These are phyloP conservation scores for Eumerus sabulonum DNA, from an alignment of 2,888 invertebrate species.

Conservation along the genomic window DNA sequence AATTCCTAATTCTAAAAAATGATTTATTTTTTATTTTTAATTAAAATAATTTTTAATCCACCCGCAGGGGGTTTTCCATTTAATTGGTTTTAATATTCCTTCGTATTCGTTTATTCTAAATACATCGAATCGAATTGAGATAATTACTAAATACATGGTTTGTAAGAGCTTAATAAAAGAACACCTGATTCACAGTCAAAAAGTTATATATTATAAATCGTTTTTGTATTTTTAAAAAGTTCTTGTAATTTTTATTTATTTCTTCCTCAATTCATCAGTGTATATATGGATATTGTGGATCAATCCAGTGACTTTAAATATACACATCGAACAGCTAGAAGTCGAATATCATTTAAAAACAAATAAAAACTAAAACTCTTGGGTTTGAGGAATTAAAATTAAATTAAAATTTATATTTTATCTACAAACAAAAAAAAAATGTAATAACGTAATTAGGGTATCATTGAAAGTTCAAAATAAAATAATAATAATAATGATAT, in stretches of 20 bases:
- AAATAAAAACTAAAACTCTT: no score
- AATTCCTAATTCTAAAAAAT: slow-evolving; percentile 8
- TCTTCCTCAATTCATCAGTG: not conserved
- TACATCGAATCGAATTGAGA: slow-evolving; percentile 26
- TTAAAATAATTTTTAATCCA: slow-evolving; percentile 4
- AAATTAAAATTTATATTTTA: slow-evolving; percentile 41
- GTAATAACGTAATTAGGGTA: slow-evolving; percentile 12
- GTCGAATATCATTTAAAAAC: slow-evolving; percentile 20
- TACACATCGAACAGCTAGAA: slow-evolving; percentile 40
- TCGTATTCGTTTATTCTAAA: not conserved
- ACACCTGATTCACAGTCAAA: slow-evolving; percentile 53
- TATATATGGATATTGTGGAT: slow-evolving; percentile 26
- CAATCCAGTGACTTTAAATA: slow-evolving; percentile 33
- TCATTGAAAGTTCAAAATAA: slow-evolving; percentile 25
- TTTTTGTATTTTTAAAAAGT: no score
- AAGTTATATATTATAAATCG: slow-evolving; percentile 27
- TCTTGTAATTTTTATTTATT: not conserved
- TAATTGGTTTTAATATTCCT: not conserved
- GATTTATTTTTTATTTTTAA: slow-evolving; percentile 8
- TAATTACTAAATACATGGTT: not conserved
- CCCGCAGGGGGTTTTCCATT: not conserved
- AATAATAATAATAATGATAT: slow-evolving; percentile 8
- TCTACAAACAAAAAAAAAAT: slow-evolving; percentile 46
- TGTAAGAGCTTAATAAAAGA: slow-evolving; percentile 22
- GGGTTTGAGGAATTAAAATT: slow-evolving; percentile 25